Percentiles rank a stretch among this genome's conserved stretches.
Evolutionary conservation across 2,113 vertebrate species (phyloP).

Genomic region (Boulengeromyrus knoepffleri): DNA sequence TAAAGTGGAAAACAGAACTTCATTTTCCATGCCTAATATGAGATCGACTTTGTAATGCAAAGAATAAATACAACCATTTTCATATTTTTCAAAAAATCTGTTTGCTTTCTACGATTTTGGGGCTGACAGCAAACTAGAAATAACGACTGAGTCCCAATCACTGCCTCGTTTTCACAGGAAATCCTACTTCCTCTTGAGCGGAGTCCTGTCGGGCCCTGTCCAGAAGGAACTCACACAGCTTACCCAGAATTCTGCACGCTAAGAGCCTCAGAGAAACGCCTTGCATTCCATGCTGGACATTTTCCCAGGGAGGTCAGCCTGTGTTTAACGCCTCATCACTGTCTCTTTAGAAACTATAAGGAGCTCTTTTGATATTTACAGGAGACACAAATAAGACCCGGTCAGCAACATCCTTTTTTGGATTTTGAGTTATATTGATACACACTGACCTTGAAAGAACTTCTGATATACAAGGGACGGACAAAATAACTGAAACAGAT

Average conservation of each 20-base stretch:
- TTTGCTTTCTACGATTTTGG: neutral
- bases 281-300: neutral
- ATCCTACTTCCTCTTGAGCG: neutral
- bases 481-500: neutral
- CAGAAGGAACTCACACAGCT: neutral
- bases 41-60: neutral
- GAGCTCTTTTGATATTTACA: neutral
- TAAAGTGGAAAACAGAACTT: neutral
- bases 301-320: neutral
- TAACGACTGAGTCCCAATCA: neutral
- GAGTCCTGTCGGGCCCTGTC: no score
- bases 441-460: neutral
- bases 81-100: neutral
- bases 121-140: neutral
- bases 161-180: neutral
- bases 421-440: neutral
- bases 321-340: neutral
- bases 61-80: neutral
- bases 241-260: neutral
- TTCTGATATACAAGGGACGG: neutral
- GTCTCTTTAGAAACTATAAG: neutral
- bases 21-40: neutral
- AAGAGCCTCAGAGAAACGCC: neutral
- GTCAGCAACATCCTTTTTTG: neutral
- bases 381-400: neutral